Percentiles rank a stretch among this genome's conserved stretches.
These are phyloP conservation scores for Saguinus midas DNA, from an alignment of 2,113 vertebrate genomes.

Conservation along the genomic window DNA sequence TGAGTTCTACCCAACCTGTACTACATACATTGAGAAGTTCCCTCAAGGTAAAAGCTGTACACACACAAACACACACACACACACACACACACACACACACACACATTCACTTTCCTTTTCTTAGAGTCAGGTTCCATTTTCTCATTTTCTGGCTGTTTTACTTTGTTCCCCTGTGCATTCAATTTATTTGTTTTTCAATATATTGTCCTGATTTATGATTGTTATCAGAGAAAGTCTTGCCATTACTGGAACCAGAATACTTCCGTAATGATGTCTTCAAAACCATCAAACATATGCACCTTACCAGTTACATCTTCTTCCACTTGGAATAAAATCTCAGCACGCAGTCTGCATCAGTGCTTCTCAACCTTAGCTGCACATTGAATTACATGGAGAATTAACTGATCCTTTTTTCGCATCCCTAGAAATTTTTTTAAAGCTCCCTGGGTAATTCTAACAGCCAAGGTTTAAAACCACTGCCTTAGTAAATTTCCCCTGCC, in stretches of 20 bases:
- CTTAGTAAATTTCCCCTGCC: not conserved
- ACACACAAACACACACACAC: too few species aligned
- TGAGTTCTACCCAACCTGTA: not conserved
- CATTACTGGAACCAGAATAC: not conserved
- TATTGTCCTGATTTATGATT: not conserved
- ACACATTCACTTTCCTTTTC: not conserved
- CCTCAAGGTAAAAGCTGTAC: not conserved
- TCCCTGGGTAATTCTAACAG: not conserved
- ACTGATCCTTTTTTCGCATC: not conserved
- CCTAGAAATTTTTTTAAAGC: not conserved
- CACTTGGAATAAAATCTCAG: not conserved
- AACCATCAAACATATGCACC: not conserved
- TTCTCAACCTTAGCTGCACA: not conserved
- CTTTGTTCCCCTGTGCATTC: not conserved
- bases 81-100: not conserved
- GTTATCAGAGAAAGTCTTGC: not conserved
- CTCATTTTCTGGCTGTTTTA: not conserved
- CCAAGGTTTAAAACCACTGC: not conserved
- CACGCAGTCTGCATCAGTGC: not conserved
- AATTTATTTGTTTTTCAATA: not conserved
- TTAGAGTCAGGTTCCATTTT: not conserved
- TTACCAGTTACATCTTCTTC: not conserved
- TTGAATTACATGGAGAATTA: not conserved
- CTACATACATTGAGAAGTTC: not conserved
- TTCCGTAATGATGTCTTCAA: not conserved